Evolutionary conservation across 2,113 vertebrate species (phyloP), one percentile per base, ranked within the genome.

Genomic region (Romanogobio albipinnatus): DNA sequence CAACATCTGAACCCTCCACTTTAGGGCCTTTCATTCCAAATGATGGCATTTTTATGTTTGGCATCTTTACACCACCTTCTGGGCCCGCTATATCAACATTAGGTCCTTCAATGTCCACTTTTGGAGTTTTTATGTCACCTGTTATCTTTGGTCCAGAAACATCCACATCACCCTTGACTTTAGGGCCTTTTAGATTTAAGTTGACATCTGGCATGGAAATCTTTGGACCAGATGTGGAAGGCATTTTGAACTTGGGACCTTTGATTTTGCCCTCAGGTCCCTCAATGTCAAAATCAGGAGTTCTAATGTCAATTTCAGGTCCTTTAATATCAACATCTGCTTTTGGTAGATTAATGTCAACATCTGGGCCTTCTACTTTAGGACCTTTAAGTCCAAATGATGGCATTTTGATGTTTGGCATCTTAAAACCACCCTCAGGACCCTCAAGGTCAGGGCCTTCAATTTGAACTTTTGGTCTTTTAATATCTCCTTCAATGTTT

Each of bases 141-240:
- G n/a, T 19, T 1, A 33, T 8, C 47, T 76, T 76, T 26, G 73
- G 73, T 17, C 11, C 24, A 9, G 73, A 76, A 39, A 77, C 15
- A 33, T 56, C 75, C 26, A 58, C 0, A 43, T 77, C 76, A 77
- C 76, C 33, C 33, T 85, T 61, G 26, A 87, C 11, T 26, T 88
- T 81, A 22, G 84, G 80, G 10, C 59, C 84, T 77, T 86, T 88
- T 36, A 83, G 5, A 19, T 81, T 81, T 45, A 87, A 83, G 36
- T 93, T 1, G 94, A 93, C 85, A 92, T 26, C 76, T 93, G 76
- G 76, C 53, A 77, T 77, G 13, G 75, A 95, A n/a, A 95, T 0
- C 7, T 93, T 91, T 0, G 95, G 53, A 13, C 53, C 29, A 14
- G 76, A 77, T 8, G n/a, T n/a, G 4, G 51, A 11, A 9, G 86